Conservation (phyloP, 2,888 invertebrate genomes). For the Aphodius granarius region DNA sequence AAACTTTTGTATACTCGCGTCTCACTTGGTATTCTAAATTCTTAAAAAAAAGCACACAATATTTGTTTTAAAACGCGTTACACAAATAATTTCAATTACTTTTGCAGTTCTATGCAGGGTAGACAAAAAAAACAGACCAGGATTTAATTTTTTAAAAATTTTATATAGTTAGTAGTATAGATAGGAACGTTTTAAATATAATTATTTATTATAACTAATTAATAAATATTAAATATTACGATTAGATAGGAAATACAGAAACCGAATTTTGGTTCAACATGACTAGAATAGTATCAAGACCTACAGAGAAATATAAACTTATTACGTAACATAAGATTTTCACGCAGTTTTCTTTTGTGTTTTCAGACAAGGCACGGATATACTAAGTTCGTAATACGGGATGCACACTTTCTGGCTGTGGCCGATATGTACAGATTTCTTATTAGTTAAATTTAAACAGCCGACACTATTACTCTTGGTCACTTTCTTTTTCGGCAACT, state of each 20-base stretch:
- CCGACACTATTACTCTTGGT: background rate
- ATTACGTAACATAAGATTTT: background rate
- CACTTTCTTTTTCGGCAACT: background rate
- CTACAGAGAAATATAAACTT: background rate
- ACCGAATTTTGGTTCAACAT: background rate
- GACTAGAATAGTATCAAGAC: background rate
- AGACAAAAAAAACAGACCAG: background rate
- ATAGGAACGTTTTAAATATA: background rate
- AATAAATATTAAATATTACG: background rate
- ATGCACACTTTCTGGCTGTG: background rate
- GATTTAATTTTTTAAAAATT: background rate
- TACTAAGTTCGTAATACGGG: slow-evolving; percentile 4
- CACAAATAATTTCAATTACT: no score
- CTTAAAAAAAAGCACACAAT: no score
- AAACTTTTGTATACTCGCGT: no score
- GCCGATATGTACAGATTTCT: background rate
- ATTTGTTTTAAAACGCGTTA: no score
- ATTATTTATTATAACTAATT: background rate
- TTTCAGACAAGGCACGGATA: background rate
- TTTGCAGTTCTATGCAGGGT: no score
- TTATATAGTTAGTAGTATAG: background rate
- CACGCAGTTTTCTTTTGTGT: no score
- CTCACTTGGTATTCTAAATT: no score
- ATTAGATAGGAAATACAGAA: background rate
- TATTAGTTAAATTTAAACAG: background rate